Evolutionary conservation across 2,797 vertebrate species (phyloP), one percentile per base, ranked within the genome.

Genomic region (Danio jaintianensis): DNA sequence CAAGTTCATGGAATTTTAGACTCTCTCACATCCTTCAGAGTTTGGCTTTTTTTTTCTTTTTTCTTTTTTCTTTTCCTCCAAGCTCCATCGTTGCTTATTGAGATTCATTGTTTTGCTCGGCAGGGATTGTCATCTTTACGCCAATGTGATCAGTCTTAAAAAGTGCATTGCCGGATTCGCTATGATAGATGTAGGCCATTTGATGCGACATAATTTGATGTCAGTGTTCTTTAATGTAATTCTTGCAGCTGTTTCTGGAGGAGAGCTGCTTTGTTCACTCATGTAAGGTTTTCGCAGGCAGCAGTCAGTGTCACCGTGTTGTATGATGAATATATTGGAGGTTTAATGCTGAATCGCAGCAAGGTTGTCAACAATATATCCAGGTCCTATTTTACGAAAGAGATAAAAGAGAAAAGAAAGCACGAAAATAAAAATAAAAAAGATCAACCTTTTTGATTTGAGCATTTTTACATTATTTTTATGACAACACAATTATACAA

Each of bases 141-240:
- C 67, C 67, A 70, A 42, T 10, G 18, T 56, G 40, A 58, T 72
- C 53, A 43, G 56, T 72, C 69, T 72, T 72, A 29, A 58, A 22
- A 56, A 56, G 40, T 72, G 11, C 69, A 58, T 58, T 72, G 69
- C 38, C 5, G 3, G 12, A 11, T 72, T 72, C 40, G 6, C 5
- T 4, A 58, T 72, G 69, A 70, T 70, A 70, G 36, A 70, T 70
- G 67, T 53, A 70, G 67, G 48, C 67, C 48, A 70, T 70, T 53
- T 72, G 52, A 56, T 45, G 69, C 7, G 6, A 29, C 18, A 56
- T 72, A 72, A 72, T 72, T 72, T 56, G 52, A 56, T 56, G 69
- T 72, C 69, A 72, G 0, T 72, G 52, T 56, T 56, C 50, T 70
- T 70, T 53, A 70, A 70, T 12, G 15, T 16, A 6, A 56, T 71